Evolutionary conservation across 2,888 invertebrate species (phyloP), one percentile per base, ranked within the genome.

Genomic region (Sesia apiformis): DNA sequence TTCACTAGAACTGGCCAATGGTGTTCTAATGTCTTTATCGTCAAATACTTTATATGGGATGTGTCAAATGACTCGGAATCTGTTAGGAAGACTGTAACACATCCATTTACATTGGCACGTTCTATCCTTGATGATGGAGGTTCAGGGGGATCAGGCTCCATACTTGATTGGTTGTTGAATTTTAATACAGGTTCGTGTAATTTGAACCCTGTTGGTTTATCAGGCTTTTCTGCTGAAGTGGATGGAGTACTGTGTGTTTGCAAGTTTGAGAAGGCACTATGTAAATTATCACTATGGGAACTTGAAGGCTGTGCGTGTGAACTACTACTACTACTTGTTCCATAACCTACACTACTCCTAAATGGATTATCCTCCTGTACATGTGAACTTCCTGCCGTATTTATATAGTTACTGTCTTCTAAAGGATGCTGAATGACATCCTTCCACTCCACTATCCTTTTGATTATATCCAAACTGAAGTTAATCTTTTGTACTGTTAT

Each of bases 361-460:
- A 85, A 88, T 0, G 86, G 89, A 61, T 88, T 88, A 55, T 87
- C 87, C 58, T 84, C 87, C 59, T 83, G 85, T n/a, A 86, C 78
- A 57, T 73, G 81, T 57, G 70, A 73, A 53, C 66, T 75, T n/a
- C 72, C 83, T 38, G 71, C 73, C 65, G 84, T 75, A 62, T 84
- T 84, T 51, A 80, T 75, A 60, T 84, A 83, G 62, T 80, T 90
- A 59, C 90, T 91, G 58, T 95, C 96, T 70, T 96, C 96, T 46
- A 95, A 75, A 0, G 96, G 94, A 86, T 96, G 96, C 65, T 93
- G 91, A 72, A 94, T 93, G 40, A 94, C 85, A 79, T 97, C 96
- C 70, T 95, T 96, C 94, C 96, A 96, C 72, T 97, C 96, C 0
- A 97, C 94, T 67, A 97, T 95, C 64, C 95, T 92, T 72, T 95